phyloP scores from a whole-genome alignment of 2,888 invertebrate genomes.

The Autographa gamma region DNA sequence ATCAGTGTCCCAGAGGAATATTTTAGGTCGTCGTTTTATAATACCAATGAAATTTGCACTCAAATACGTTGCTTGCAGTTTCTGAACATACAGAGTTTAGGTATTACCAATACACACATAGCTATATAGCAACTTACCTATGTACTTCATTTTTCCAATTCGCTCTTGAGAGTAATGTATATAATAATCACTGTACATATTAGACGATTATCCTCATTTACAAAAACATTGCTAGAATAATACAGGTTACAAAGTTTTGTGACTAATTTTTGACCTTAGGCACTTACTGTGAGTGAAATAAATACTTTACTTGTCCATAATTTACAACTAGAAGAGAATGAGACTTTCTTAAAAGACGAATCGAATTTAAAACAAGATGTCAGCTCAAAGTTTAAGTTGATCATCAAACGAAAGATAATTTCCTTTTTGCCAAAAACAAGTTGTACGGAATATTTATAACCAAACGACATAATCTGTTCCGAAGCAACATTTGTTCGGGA shows the following conservation, averaged over 20 bases:
- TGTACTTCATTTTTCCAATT: no score
- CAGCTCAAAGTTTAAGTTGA: neutral
- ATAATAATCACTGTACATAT: no score
- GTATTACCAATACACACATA: no score
- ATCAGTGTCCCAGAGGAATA: slow-evolving; percentile 13
- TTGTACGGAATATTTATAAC: neutral
- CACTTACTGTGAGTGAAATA: neutral
- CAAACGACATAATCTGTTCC: slow-evolving; percentile 17
- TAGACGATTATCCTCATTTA: no score
- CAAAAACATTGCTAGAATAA: no score
- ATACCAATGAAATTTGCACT: slow-evolving; percentile 11
- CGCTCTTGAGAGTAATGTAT: no score
- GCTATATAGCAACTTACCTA: no score
- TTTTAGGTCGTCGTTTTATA: slow-evolving; percentile 16
- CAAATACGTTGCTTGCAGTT: neutral
- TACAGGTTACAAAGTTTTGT: neutral
- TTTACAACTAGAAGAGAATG: neutral
- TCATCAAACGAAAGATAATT: slow-evolving; percentile 7
- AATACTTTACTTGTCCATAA: neutral
- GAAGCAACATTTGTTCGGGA: slow-evolving; percentile 14
- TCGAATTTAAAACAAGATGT: slow-evolving; percentile 1
- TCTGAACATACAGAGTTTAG: neutral
- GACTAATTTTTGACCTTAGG: neutral
- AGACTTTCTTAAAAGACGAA: neutral
- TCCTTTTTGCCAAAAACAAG: slow-evolving; percentile 8